Conservation (phyloP, 2,113 vertebrate genomes). For the Daphoenositta chrysoptera region DNA sequence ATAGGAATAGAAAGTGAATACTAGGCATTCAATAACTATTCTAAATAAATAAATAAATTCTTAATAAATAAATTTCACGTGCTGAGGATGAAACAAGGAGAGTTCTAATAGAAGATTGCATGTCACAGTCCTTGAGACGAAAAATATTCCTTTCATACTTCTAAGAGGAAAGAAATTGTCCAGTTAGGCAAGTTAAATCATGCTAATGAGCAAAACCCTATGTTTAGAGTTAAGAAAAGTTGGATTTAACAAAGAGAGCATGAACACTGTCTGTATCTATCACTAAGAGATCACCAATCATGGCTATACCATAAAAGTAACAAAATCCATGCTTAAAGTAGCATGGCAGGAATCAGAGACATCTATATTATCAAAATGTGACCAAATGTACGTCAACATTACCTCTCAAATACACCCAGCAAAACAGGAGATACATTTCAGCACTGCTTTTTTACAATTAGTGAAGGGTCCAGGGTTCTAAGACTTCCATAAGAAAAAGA, state of each 20-base stretch:
- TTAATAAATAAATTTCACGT: too few relatives aligned
- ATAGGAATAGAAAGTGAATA: not conserved
- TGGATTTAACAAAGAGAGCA: not conserved
- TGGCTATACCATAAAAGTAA: not conserved
- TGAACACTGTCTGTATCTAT: not conserved
- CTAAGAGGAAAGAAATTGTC: not conserved
- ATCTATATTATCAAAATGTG: slow-evolving; percentile 6
- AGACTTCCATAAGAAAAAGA: not conserved
- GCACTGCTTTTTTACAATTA: not conserved
- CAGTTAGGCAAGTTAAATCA: not conserved
- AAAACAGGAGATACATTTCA: not conserved
- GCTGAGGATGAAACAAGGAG: not conserved
- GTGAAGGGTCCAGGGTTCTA: not conserved
- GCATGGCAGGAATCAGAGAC: not conserved
- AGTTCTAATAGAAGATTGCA: not conserved
- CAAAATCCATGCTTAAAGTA: not conserved
- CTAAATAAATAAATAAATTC: too few relatives aligned
- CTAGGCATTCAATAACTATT: not conserved
- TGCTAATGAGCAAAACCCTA: not conserved
- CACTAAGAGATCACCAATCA: not conserved
- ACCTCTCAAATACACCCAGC: not conserved
- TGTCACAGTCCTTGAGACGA: not conserved
- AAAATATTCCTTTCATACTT: not conserved
- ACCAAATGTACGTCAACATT: not conserved
- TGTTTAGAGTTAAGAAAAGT: not conserved